Evolutionary conservation across 2,888 invertebrate genomes (phyloP).

Genomic region (Phortica magna): DNA sequence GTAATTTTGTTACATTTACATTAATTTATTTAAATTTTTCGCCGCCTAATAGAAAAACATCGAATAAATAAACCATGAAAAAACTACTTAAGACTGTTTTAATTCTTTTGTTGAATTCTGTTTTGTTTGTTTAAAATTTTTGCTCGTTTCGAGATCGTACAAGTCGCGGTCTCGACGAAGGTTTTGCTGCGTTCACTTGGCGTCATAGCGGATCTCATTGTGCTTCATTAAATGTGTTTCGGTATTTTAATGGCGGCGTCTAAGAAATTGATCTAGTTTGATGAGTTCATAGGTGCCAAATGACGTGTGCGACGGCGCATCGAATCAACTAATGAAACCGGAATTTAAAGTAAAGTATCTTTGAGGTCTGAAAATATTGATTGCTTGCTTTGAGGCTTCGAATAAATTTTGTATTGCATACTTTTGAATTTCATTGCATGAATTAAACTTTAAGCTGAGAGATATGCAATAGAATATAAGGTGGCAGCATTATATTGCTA

Average conservation of each 20-base stretch:
- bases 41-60: background rate
- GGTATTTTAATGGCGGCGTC: background rate
- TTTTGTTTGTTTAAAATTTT: no score
- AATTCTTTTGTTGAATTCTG: no score
- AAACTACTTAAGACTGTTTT: no score
- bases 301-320: background rate
- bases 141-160: no score
- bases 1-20: background rate
- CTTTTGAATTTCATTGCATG: background rate
- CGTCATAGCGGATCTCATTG: background rate
- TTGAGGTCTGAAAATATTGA: no score
- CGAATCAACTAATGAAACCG: background rate
- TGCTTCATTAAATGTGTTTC: background rate
- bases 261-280: constrained; percentile 5
- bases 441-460: background rate
- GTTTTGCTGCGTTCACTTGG: background rate
- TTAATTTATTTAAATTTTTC: background rate
- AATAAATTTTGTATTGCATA: background rate
- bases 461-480: background rate
- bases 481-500: background rate
- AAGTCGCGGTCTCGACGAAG: no score
- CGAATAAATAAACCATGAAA: constrained; percentile 11
- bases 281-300: constrained; percentile 2
- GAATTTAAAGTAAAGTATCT: background rate
- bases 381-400: no score